Percentiles rank a stretch among this genome's conserved stretches.
phyloP scores from a whole-genome alignment of 37 sponge, comb jelly and placozoan species.

The Mnemiopsis leidyi region DNA sequence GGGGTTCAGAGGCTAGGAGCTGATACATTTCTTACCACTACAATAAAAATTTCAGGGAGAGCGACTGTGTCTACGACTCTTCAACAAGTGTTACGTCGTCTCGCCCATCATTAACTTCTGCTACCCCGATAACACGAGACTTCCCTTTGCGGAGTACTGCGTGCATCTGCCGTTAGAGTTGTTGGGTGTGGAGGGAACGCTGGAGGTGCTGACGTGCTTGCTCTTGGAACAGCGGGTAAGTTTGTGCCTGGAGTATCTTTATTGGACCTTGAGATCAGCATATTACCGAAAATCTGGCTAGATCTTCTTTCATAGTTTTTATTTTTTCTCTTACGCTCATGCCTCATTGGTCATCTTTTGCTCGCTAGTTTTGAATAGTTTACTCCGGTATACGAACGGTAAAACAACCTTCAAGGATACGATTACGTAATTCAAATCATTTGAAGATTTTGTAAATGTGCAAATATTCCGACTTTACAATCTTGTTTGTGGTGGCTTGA shows the following conservation, averaged over 20 bases:
- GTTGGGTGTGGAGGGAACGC: conserved; percentile 46
- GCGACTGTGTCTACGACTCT: conserved; percentile 53
- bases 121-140: conserved; percentile 33
- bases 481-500: too few species aligned
- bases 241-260: neutral
- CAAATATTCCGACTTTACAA: too few species aligned
- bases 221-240: conserved; percentile 41
- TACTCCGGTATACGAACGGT: too few species aligned
- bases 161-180: conserved; percentile 43
- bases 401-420: too few species aligned
- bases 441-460: too few species aligned
- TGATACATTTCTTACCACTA: too few species aligned
- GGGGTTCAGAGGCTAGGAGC: too few species aligned
- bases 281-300: neutral
- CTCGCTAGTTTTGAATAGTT: too few species aligned
- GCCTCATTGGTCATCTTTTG: too few species aligned
- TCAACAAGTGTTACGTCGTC: conserved; percentile 65
- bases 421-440: too few species aligned
- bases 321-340: too few species aligned
- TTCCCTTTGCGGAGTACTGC: conserved; percentile 62
- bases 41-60: conserved; percentile 18
- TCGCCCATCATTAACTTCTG: conserved; percentile 65
- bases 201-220: conserved; percentile 49
- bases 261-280: neutral
- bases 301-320: too few species aligned